Base-by-base conservation (phyloP, 2,888 invertebrate species). In the Drosophila putrida region DNA sequence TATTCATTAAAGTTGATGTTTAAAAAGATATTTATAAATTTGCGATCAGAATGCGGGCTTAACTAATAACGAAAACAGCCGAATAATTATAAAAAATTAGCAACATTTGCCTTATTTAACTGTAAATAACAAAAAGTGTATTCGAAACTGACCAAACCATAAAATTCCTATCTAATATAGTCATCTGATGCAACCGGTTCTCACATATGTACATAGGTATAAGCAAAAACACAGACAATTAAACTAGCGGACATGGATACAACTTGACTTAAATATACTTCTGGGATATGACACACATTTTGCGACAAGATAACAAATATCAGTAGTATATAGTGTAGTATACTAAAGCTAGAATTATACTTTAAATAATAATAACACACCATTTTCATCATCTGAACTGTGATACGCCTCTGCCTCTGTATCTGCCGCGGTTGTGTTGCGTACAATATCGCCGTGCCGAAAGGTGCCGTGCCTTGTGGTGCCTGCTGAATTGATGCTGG, bases 401-500 rank as follows among this genome's bases (percentile, higher is more conserved):
- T 77, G 75, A 58, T 89, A 81, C 31, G 74, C 74, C 31, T 74
- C 82, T 25, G 71, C 64, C 50, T 78, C 77, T 33, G 71, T 71
- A 27, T 74, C 82, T 25, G 71, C 64, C 50, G 78, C 77, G 36
- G 71, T 71, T 15, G 72, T 61, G 69, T 71, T 78, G 50, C 58
- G 65, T 3, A 58, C 54, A 10, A 46, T 33, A 25, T 74, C 69
- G 15, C 63, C 71, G 28, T 80, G 85, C 6, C 80, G 75, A 79
- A 93, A 93, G 27, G 93, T 93, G 46, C 93, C 93, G 75, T 93
- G 92, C 63, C 92, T 92, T 28, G 88, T 88, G 38, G 89, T 84
- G 43, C 62, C 53, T n/a, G 51, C 57, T 4, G 68, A 60, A 51
- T 73, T 75, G 11, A 72, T 75, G 55, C 54, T 84, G 20, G 60